These are phyloP conservation scores for Gibbula magus DNA, from an alignment of 2,888 invertebrate species.

Conservation along the genomic window DNA sequence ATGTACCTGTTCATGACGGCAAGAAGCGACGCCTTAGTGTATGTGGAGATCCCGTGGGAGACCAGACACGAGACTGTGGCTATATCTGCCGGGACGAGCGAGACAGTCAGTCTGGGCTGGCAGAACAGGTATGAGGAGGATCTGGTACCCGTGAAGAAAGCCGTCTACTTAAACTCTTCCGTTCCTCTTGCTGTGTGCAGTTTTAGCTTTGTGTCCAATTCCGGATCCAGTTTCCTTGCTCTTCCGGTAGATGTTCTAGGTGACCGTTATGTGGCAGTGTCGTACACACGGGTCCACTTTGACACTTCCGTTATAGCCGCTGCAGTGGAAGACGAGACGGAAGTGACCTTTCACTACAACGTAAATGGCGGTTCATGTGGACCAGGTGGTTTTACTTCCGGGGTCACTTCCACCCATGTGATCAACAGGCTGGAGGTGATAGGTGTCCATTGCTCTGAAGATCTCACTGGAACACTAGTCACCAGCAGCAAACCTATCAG, in stretches of 20 bases:
- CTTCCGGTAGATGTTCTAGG: background rate
- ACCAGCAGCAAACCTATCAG: conserved; percentile 2
- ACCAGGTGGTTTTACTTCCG: background rate
- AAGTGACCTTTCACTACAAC: background rate
- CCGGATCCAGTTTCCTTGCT: background rate
- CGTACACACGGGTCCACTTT: background rate
- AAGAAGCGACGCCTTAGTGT: background rate
- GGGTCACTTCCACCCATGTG: background rate
- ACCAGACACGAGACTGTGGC: background rate
- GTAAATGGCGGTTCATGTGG: background rate
- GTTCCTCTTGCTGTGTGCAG: background rate
- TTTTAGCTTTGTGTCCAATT: background rate
- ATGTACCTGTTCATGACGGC: background rate
- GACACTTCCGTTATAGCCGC: background rate
- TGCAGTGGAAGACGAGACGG: background rate
- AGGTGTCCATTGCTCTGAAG: background rate
- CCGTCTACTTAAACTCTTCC: background rate
- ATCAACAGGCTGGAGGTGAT: background rate
- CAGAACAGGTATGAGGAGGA: background rate
- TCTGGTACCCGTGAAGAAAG: background rate
- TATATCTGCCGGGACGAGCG: background rate
- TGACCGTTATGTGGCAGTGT: background rate
- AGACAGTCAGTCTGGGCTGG: background rate
- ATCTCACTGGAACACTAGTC: background rate
- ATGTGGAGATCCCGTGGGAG: background rate